phyloP scores from a whole-genome alignment of 2,113 vertebrate species.

The Parotia lawesii region DNA sequence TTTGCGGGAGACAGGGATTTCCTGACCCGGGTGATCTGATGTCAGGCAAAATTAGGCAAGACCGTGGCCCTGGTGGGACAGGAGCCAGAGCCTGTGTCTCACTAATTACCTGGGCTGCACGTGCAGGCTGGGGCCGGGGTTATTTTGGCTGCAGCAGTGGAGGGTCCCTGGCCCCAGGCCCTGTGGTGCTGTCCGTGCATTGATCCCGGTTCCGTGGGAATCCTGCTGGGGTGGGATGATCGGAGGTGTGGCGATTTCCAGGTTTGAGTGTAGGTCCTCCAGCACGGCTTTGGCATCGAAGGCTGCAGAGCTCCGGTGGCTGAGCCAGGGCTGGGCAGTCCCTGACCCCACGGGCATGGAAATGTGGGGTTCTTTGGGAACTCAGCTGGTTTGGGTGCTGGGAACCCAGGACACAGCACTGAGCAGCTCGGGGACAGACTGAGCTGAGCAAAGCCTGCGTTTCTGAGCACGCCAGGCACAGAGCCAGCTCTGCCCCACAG shows the following conservation, averaged over 20 bases:
- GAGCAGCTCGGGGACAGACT: fast-evolving
- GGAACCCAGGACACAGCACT: neutral
- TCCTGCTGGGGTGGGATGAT: neutral
- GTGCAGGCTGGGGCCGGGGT: neutral
- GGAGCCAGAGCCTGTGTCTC: neutral
- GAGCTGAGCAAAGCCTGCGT: neutral
- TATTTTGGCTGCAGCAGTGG: neutral
- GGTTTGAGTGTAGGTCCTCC: neutral
- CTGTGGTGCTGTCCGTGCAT: fast-evolving
- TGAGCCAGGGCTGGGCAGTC: neutral
- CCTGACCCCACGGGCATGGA: fast-evolving
- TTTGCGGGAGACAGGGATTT: neutral
- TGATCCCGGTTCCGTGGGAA: neutral
- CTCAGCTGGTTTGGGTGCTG: neutral
- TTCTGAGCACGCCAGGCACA: neutral
- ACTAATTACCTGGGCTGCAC: neutral
- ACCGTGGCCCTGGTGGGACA: neutral
- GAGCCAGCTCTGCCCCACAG: neutral
- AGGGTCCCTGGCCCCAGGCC: neutral
- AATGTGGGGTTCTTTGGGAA: neutral
- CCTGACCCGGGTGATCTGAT: neutral
- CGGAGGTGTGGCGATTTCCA: too few relatives aligned
- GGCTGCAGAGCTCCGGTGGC: neutral
- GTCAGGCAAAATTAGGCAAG: neutral
- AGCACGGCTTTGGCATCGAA: neutral